These are phyloP conservation scores for Ommatoiulus sabulosus DNA, from an alignment of 2,888 invertebrate species.

Conservation along the genomic window DNA sequence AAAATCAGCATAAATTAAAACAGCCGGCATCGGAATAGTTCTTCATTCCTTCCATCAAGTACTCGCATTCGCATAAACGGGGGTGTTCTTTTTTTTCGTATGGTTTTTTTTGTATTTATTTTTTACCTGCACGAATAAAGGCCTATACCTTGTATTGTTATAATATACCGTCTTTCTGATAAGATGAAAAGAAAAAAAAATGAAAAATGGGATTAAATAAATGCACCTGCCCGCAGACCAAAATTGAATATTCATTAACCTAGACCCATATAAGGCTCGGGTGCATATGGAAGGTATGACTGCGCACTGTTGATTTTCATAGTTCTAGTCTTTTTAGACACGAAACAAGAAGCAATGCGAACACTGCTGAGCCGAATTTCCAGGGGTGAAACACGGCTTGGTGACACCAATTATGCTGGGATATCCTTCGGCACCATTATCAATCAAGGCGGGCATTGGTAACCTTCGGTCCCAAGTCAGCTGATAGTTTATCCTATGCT, in stretches of 20 bases:
- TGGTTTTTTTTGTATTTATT: too few relatives aligned
- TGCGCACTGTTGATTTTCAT: constrained; percentile 1
- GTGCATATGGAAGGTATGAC: constrained; percentile 12
- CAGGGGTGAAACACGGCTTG: not conserved
- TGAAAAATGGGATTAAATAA: constrained; percentile 34
- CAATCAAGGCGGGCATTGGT: not conserved
- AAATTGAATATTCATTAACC: constrained; percentile 34
- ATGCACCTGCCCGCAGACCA: not conserved
- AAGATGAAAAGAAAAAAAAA: constrained; percentile 32
- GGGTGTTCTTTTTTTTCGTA: not conserved
- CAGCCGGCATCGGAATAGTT: constrained; percentile 13
- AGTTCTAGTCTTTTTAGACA: not conserved
- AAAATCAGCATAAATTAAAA: constrained; percentile 34
- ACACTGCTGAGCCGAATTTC: not conserved
- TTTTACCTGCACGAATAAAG: not conserved
- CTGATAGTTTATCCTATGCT: too few relatives aligned
- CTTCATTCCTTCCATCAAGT: constrained; percentile 25
- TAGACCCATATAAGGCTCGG: constrained; percentile 18
- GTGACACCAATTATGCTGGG: constrained; percentile 18
- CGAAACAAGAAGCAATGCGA: not conserved
- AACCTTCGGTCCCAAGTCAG: constrained; percentile 9
- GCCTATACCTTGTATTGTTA: constrained; percentile 27
- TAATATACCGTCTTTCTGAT: constrained; percentile 34
- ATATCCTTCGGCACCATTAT: not conserved
- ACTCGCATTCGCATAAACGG: constrained; percentile 20